Percentiles rank a stretch among this genome's conserved stretches.
Evolutionary conservation across 1,140 invertebrate species (phyloP).

Genomic region (Brachionus plicatilis): DNA sequence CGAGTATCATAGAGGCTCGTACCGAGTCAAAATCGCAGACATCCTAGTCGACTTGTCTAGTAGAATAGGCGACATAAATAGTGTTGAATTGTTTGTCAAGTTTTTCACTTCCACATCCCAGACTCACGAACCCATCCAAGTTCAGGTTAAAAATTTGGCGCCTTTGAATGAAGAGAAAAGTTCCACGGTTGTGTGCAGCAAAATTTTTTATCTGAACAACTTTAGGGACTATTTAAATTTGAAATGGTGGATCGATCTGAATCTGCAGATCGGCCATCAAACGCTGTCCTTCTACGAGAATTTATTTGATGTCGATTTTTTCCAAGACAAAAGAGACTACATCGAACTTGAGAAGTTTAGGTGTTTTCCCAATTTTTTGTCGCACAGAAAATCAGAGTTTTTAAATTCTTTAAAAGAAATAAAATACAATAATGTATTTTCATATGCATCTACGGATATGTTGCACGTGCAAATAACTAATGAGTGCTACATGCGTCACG

Average conservation of each 20-base stretch:
- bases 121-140: not conserved
- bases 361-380: conserved; percentile 22
- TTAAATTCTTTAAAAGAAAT: not conserved
- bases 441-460: not conserved
- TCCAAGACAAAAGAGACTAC: not conserved
- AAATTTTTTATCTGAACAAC: not conserved
- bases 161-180: not conserved
- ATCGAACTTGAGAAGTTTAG: not conserved
- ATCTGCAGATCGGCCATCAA: not conserved
- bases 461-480: conserved; percentile 4
- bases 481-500: not conserved
- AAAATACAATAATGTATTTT: not conserved
- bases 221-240: not conserved
- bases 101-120: not conserved
- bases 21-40: not conserved
- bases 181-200: not conserved
- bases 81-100: not conserved
- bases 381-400: not conserved
- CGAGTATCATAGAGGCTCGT: not conserved
- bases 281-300: not conserved
- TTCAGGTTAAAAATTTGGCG: not conserved
- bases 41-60: not conserved
- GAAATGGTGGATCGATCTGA: not conserved
- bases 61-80: not conserved
- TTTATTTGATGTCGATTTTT: conserved; percentile 1